phyloP scores from a whole-genome alignment of 2,888 invertebrate species.

The Drosophila glabriapex region DNA sequence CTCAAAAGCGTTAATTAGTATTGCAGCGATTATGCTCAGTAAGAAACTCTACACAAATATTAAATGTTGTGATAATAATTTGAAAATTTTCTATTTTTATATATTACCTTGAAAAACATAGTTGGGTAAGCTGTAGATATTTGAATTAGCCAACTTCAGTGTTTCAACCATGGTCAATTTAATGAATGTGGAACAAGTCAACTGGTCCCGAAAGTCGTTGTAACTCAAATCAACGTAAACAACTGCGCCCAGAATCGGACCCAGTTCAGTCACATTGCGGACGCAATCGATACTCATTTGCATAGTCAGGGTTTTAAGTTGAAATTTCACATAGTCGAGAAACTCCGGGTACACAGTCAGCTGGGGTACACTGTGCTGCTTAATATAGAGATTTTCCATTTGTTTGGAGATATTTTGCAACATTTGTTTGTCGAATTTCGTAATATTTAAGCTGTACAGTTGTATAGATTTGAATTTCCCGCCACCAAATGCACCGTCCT shows the following conservation, averaged over 20 bases:
- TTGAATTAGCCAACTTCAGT: constrained; percentile 69
- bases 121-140: constrained; percentile 64
- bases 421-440: constrained; percentile 50
- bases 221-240: constrained; percentile 69
- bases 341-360: constrained; percentile 55
- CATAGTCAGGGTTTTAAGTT: constrained; percentile 65
- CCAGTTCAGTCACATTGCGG: constrained; percentile 63
- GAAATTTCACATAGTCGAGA: constrained; percentile 66
- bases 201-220: constrained; percentile 64
- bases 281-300: constrained; percentile 63
- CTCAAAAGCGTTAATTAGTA: not conserved
- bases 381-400: constrained; percentile 58
- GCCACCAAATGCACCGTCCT: constrained; percentile 68
- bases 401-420: constrained; percentile 51
- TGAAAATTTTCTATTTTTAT: not conserved
- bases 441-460: constrained; percentile 67
- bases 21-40: not conserved
- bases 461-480: constrained; percentile 58
- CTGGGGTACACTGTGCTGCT: constrained; percentile 57
- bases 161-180: constrained; percentile 72
- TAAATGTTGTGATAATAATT: not conserved
- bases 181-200: constrained; percentile 54
- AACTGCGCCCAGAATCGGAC: constrained; percentile 64
- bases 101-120: constrained; percentile 65
- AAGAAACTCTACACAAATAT: not conserved